Percentiles rank a stretch among this genome's conserved stretches.
Conservation (phyloP, 2,888 invertebrate genomes). For the Lasioglossum malachurum region DNA sequence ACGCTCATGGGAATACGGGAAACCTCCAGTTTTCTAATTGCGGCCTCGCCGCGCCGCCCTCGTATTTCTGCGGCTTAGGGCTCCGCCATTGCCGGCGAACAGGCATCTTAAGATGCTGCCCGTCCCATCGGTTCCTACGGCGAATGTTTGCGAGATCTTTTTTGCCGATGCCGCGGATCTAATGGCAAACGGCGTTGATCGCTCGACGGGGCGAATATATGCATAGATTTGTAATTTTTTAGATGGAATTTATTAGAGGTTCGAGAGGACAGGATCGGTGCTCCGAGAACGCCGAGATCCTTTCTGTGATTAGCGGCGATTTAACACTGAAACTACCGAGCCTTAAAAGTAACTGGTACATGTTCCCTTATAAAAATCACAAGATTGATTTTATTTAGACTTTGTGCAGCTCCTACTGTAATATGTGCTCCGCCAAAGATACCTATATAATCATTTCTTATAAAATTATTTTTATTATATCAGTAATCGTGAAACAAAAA, state of each 20-base stretch:
- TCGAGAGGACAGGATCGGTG: background rate
- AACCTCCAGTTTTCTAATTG: slow-evolving; percentile 3
- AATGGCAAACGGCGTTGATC: background rate
- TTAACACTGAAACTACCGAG: background rate
- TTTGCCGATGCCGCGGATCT: background rate
- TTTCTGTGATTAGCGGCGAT: background rate
- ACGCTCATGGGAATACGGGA: background rate
- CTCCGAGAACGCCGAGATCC: background rate
- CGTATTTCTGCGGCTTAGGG: slow-evolving; percentile 10
- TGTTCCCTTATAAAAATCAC: too few relatives aligned
- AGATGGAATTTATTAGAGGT: background rate
- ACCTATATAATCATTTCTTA: too few relatives aligned
- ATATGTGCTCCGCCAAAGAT: too few relatives aligned
- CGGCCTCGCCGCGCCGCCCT: background rate
- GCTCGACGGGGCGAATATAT: background rate
- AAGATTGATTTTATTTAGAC: too few relatives aligned
- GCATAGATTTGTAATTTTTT: background rate
- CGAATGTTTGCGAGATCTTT: background rate
- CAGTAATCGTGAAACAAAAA: too few relatives aligned
- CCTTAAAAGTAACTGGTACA: too few relatives aligned
- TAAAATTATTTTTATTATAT: too few relatives aligned
- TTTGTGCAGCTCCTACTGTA: too few relatives aligned
- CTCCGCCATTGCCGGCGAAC: background rate
- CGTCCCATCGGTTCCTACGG: background rate
- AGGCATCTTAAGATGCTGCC: background rate